phyloP scores from a whole-genome alignment of 2,888 invertebrate species.

The Euproctis similis region DNA sequence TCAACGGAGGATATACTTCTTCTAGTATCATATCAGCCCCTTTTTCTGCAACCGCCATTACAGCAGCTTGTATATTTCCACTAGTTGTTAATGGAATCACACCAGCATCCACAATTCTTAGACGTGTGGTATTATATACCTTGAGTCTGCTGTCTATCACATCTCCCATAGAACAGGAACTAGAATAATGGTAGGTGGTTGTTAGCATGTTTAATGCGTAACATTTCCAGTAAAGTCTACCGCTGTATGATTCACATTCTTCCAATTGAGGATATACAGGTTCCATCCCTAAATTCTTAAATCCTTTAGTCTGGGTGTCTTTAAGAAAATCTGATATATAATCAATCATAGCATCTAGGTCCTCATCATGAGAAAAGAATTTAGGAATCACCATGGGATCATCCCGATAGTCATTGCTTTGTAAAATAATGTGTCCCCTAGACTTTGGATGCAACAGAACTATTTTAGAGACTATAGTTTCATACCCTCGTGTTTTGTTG shows the following conservation, averaged over 20 bases:
- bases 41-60: conserved; percentile 78
- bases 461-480: conserved; percentile 15
- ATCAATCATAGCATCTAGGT: conserved; percentile 50
- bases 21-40: conserved; percentile 34
- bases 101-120: conserved; percentile 78
- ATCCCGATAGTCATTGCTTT: conserved; percentile 64
- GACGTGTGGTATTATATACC: conserved; percentile 66
- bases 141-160: conserved; percentile 21
- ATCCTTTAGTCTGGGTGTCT: conserved; percentile 48
- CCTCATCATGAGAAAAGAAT: conserved; percentile 67
- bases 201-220: conserved; percentile 10
- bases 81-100: conserved; percentile 76
- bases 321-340: conserved; percentile 39
- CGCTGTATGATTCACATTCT: conserved; percentile 9
- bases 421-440: conserved; percentile 68
- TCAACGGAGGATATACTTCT: conserved; percentile 5
- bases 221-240: conserved; percentile 13
- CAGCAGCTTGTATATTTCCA: conserved; percentile 75
- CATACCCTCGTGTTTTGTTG: conserved; percentile 12
- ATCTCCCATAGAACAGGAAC: conserved; percentile 21
- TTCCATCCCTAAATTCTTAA: conserved; percentile 38
- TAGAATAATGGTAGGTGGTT: conserved; percentile 10
- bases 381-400: conserved; percentile 75
- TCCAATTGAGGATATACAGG: conserved; percentile 23
- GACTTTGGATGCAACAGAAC: conserved; percentile 54